phyloP scores from a whole-genome alignment of 2,888 invertebrate genomes.

The Abrostola triplasia region DNA sequence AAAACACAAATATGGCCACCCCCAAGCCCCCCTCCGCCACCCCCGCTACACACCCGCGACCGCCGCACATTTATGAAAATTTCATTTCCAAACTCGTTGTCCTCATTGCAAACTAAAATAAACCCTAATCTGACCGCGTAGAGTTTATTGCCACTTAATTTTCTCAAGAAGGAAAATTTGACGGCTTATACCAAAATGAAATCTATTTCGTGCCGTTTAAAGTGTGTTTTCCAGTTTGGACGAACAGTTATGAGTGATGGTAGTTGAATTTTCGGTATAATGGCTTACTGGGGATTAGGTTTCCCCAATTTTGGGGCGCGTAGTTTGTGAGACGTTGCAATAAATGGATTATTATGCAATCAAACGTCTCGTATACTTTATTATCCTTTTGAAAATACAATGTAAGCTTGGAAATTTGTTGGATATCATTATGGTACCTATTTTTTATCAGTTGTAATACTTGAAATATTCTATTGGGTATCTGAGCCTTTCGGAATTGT shows the following conservation, averaged over 20 bases:
- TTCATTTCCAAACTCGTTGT: slow-evolving; percentile 82
- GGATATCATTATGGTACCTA: not conserved
- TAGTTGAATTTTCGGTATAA: slow-evolving; percentile 83
- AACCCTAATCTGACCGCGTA: slow-evolving; percentile 77
- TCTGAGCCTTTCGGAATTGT: not conserved
- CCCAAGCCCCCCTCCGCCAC: slow-evolving; percentile 43
- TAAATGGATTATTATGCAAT: slow-evolving; percentile 85
- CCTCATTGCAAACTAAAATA: slow-evolving; percentile 74
- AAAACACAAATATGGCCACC: slow-evolving; percentile 78
- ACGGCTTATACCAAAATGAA: slow-evolving; percentile 66
- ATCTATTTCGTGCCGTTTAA: slow-evolving; percentile 68
- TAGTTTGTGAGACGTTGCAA: slow-evolving; percentile 77
- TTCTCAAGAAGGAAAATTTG: slow-evolving; percentile 65
- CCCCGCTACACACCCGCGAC: slow-evolving; percentile 44
- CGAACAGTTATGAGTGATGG: slow-evolving; percentile 72
- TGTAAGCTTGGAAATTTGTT: slow-evolving; percentile 9
- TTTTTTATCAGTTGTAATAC: not conserved
- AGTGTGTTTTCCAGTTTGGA: slow-evolving; percentile 63
- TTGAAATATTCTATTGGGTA: not conserved
- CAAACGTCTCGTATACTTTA: slow-evolving; percentile 66
- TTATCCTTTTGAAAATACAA: slow-evolving; percentile 43
- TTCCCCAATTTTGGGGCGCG: slow-evolving; percentile 78
- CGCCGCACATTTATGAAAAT: slow-evolving; percentile 83
- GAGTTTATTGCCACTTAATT: slow-evolving; percentile 80
- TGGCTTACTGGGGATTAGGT: slow-evolving; percentile 85